phyloP scores from a whole-genome alignment of 2,797 vertebrate species.

The Lepus oiostolus region DNA sequence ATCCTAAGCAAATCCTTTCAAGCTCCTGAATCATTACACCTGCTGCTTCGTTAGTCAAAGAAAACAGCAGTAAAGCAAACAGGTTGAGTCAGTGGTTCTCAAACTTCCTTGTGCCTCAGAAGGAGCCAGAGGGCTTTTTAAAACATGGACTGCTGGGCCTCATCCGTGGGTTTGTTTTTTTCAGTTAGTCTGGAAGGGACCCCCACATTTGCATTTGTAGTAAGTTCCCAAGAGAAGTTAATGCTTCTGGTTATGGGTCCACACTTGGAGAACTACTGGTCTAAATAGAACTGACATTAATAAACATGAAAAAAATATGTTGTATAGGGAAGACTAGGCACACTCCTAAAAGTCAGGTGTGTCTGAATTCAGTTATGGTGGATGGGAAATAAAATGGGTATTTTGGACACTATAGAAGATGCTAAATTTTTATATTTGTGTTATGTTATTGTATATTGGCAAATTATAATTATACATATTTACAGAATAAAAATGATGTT shows the following conservation, averaged over 20 bases:
- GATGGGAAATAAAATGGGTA: background rate
- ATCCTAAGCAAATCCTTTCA: constrained; percentile 45
- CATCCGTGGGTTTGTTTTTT: background rate
- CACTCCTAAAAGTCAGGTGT: background rate
- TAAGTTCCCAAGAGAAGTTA: background rate
- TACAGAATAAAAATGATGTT: background rate
- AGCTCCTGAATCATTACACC: background rate
- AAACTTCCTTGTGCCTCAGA: background rate
- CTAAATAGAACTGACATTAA: constrained; percentile 7
- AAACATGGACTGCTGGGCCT: background rate
- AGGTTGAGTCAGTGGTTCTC: background rate
- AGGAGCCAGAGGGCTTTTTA: constrained; percentile 13
- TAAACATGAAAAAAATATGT: constrained; percentile 54
- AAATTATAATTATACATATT: background rate
- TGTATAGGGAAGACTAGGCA: constrained; percentile 1
- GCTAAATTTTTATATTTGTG: background rate
- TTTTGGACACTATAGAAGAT: background rate
- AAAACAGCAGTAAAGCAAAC: constrained; percentile 33
- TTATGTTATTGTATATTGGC: background rate
- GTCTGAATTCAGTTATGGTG: constrained; percentile 34
- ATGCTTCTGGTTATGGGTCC: background rate
- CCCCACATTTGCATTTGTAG: constrained; percentile 2
- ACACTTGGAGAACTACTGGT: background rate
- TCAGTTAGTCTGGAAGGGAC: background rate
- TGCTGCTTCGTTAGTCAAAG: constrained; percentile 52